Conservation (phyloP, 1,140 invertebrate species). For the Brachystomella parvula region DNA sequence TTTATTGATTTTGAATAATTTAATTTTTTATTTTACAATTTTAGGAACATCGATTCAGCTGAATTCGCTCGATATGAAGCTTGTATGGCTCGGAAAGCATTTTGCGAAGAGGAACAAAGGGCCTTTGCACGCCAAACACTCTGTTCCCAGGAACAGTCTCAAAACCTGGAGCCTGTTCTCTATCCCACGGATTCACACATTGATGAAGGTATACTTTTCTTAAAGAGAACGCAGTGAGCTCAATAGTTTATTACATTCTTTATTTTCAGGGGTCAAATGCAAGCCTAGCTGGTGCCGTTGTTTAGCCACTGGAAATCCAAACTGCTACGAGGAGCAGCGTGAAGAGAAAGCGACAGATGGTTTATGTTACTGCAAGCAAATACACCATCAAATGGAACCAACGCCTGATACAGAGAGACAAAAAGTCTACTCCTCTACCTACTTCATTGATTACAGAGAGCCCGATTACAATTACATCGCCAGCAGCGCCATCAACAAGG, state of each 20-base stretch:
- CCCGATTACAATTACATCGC: conserved; percentile 31
- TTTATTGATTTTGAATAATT: background rate
- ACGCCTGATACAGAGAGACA: conserved; percentile 1
- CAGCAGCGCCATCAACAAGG: conserved; percentile 3
- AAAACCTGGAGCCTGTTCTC: conserved; percentile 24
- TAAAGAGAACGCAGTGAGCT: background rate
- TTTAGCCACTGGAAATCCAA: conserved; percentile 31
- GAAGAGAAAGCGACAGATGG: conserved; percentile 23
- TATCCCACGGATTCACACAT: conserved; percentile 30
- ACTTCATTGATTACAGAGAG: conserved; percentile 28
- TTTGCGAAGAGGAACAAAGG: conserved; percentile 11
- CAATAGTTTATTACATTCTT: background rate
- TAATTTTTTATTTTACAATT: conserved; percentile 3
- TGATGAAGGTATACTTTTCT: conserved; percentile 23
- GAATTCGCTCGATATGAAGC: conserved; percentile 31
- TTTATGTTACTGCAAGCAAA: conserved; percentile 19
- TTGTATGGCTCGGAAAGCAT: conserved; percentile 15
- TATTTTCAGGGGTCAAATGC: background rate
- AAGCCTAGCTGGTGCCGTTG: conserved; percentile 34
- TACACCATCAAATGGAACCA: conserved; percentile 25
- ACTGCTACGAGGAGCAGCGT: conserved; percentile 25
- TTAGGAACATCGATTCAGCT: conserved; percentile 25
- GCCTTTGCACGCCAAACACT: conserved; percentile 15
- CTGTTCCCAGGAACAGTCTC: conserved; percentile 23
- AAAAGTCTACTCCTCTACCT: conserved; percentile 20